These are phyloP conservation scores for Heterodera filipjevi DNA, from an alignment of 2,888 invertebrate genomes.

Conservation along the genomic window DNA sequence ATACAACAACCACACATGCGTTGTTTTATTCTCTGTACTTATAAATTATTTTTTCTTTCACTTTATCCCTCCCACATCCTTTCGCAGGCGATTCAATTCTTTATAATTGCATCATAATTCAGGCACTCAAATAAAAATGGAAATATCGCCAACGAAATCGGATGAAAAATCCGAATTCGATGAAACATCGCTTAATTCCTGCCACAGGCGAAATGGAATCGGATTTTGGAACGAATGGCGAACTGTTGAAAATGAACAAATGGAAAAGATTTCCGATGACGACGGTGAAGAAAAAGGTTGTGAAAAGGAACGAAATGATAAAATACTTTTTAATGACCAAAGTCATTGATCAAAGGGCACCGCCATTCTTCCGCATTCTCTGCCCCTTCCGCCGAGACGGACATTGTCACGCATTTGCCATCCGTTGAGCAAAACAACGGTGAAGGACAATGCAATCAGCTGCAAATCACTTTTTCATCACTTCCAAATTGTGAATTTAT, in stretches of 20 bases:
- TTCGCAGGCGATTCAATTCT: not conserved
- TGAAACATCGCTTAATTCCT: not conserved
- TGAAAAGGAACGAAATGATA: not conserved
- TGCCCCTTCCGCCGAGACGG: not conserved
- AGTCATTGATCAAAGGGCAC: not conserved
- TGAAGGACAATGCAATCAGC: not conserved
- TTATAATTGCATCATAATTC: not conserved
- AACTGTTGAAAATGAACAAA: not conserved
- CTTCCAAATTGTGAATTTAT: not conserved
- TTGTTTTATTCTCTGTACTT: too few species aligned
- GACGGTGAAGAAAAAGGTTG: not conserved
- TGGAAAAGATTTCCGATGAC: not conserved
- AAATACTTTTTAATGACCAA: not conserved
- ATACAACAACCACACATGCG: not conserved
- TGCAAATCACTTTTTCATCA: not conserved
- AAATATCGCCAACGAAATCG: not conserved
- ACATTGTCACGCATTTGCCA: not conserved
- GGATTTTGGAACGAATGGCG: constrained; percentile 10
- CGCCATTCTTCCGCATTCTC: not conserved
- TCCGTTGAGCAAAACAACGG: not conserved
- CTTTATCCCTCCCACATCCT: too few species aligned
- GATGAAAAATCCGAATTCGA: not conserved
- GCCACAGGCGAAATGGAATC: not conserved
- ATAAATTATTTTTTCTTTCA: too few species aligned
- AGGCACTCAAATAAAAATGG: not conserved